Base-by-base conservation (phyloP, 2,113 vertebrate genomes). In the Passerina amoena region DNA sequence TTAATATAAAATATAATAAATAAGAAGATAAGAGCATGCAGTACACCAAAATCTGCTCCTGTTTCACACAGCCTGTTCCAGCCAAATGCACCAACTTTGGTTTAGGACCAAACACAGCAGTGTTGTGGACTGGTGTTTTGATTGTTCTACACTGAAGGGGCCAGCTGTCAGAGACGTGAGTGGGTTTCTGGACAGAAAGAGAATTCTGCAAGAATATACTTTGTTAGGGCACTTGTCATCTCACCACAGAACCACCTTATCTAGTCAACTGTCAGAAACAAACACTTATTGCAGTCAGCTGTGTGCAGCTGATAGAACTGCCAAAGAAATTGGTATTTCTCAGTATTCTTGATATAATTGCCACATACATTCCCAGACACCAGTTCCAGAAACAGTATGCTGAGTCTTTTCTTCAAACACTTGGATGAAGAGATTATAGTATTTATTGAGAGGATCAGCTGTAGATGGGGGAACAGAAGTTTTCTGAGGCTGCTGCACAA, bases 191-290 rank as follows among this genome's bases (percentile, higher is more conserved):
- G 79, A 59, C 75, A 93, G 82, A 94, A 75, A 44, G 25, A 95
- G 78, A 86, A 90, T 51, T 50, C 42, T 84, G 30, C 37, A 86
- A 38, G 38, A 88, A 40, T 81, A 65, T 22, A 40, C 16, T 65
- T 92, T 93, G 65, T 88, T 81, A 82, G 60, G 44, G 17, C 37
- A 92, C 42, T 56, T 88, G n/a, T 76, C 79, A 79, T n/a, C 48
- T 81, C 86, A 84, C 44, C 27, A 60, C 5, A 6, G 81, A 95
- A 71, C 91, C 75, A 76, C 37, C 16, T 72, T 72, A 90, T 57
- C 37, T 37, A 89, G 51, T 63, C 60, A 87, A 28, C 64, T 96
- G 87, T 86, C 90, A 96, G 38, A 95, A 96, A 64, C 47, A 82
- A 89, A 69, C 64, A 40, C 51, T 51, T 75, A n/a, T 18, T 31